Base-by-base conservation (phyloP, 2,797 vertebrate species). In the Neosalanx taihuensis region DNA sequence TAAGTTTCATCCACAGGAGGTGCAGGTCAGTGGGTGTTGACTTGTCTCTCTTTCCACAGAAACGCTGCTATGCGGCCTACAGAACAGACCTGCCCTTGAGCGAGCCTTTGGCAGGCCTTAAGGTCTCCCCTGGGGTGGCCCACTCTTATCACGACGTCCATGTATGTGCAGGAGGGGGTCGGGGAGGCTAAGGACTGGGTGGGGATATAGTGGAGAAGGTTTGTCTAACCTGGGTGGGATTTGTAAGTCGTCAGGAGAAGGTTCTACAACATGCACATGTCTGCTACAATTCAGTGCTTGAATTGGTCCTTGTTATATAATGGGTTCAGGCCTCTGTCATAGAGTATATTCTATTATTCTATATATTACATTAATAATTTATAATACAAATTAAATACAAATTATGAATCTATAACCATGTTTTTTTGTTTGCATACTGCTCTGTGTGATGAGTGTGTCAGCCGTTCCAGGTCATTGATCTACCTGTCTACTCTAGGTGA, bases 11-110 rank as follows among this genome's bases (percentile, higher is more conserved):
- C 94, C 93, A 1, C 92, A 97, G 84, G 94, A 96, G 70, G 91
- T 95, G 62, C 95, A 97, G 95, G 97, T 98, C 65, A 89, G 92
- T 92, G 80, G 67, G 76, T 72, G 80, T 73, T 87, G 63, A 84
- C 69, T 53, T 79, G 0, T 82, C 62, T 84, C 71, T 76, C 30
- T 89, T 74, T 83, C 61, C 77, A 74, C 84, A 89, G 86, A 89
- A 77, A 78, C 75, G 72, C 1, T 89, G 85, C 77, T 78, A 79
- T 88, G 84, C 33, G 4, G 75, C 79, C 57, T 29, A 75, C 76
- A 83, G 74, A 77, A 72, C 71, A 69, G 72, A 67, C 75, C 82
- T 81, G 76, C 84, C 85, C 37, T 79, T 89, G 57, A 70, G 33
- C 9, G 75, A 84, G 79, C 89, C 87, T 62, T 68, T 86, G 68